A percentile compares a stretch with the other conserved stretches of the same genome.
These are phyloP conservation scores for Drosophila merina DNA, from an alignment of 2,888 invertebrate species.

Conservation along the genomic window DNA sequence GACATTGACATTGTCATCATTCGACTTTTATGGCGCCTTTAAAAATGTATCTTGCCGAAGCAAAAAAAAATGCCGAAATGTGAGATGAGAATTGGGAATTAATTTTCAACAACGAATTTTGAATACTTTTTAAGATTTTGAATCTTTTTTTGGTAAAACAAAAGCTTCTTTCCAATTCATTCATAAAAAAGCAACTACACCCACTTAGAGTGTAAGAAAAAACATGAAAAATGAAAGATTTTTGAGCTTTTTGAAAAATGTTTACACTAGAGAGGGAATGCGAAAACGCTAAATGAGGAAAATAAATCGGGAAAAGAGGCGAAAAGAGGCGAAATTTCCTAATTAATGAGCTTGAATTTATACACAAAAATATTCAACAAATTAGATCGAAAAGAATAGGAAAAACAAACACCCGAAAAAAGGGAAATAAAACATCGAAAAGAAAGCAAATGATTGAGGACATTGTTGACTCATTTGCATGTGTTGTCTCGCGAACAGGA, in stretches of 20 bases:
- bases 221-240: slow-evolving; percentile 35
- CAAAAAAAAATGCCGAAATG: slow-evolving; percentile 29
- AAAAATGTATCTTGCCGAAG: slow-evolving; percentile 65
- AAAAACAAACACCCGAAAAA: slow-evolving; percentile 6
- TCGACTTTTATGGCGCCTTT: slow-evolving; percentile 78
- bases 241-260: slow-evolving; percentile 16
- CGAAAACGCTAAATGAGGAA: slow-evolving; percentile 1
- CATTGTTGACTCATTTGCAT: slow-evolving; percentile 55
- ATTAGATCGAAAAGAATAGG: slow-evolving; percentile 39
- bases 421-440: not conserved
- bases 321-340: slow-evolving; percentile 44
- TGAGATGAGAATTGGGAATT: slow-evolving; percentile 17
- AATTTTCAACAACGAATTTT: not conserved
- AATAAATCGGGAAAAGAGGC: slow-evolving; percentile 30
- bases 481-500: slow-evolving; percentile 42
- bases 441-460: slow-evolving; percentile 7
- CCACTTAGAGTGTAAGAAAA: not conserved
- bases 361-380: slow-evolving; percentile 60
- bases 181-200: not conserved
- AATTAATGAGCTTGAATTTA: slow-evolving; percentile 56
- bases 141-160: too few relatives aligned
- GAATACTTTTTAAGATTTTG: not conserved
- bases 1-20: slow-evolving; percentile 77
- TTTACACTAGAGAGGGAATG: slow-evolving; percentile 36
- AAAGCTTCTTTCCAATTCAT: too few relatives aligned